Evolutionary conservation across 2,797 vertebrate genomes (phyloP).

Genomic region (Megalops cyprinoides): DNA sequence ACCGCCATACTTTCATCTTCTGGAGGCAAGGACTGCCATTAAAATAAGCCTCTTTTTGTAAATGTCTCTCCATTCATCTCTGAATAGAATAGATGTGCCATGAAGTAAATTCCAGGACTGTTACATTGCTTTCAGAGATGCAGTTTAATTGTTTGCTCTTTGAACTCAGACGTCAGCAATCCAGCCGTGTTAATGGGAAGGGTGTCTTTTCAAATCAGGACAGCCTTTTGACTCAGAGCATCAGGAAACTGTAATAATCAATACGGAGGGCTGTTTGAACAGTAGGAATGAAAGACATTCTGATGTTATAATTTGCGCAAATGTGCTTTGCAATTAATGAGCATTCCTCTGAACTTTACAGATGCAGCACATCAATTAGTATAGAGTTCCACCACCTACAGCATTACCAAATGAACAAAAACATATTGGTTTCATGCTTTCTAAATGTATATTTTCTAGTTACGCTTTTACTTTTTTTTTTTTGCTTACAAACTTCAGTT

Average conservation of each 20-base stretch:
- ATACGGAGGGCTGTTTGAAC: neutral
- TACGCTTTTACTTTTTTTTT: neutral
- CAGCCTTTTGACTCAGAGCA: neutral
- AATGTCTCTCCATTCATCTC: neutral
- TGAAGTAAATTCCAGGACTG: neutral
- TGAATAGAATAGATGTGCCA: neutral
- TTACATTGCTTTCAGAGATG: neutral
- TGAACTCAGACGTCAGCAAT: neutral
- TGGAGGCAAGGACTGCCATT: neutral
- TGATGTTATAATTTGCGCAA: neutral
- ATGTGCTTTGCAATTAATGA: neutral
- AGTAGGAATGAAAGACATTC: neutral
- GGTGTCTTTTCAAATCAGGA: neutral
- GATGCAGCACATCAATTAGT: neutral
- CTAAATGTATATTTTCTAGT: slow-evolving; percentile 19
- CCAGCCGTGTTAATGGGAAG: neutral
- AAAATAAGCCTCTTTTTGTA: neutral
- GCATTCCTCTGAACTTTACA: neutral
- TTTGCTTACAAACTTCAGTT: neutral
- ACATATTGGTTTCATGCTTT: slow-evolving; percentile 10
- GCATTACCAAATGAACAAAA: neutral
- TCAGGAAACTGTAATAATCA: neutral
- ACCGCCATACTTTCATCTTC: neutral
- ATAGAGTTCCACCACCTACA: neutral
- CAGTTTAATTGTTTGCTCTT: neutral